A percentile compares a stretch with the other conserved stretches of the same genome.
These are phyloP conservation scores for Protaetia brevitarsis DNA, from an alignment of 1,140 invertebrate genomes.

Conservation along the genomic window DNA sequence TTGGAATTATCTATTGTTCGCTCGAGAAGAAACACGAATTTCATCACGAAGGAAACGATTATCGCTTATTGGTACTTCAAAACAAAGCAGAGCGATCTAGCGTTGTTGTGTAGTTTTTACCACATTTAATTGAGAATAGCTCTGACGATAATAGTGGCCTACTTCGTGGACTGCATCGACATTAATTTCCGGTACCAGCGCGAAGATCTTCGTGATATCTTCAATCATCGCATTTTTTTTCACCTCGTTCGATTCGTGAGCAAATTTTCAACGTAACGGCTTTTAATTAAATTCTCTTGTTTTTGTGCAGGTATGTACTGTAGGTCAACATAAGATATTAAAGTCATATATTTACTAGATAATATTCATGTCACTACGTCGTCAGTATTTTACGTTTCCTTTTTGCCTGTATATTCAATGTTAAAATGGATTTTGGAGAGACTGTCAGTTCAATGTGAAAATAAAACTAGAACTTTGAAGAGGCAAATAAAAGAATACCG, in stretches of 20 bases:
- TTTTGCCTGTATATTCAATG: too few species aligned
- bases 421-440: too few species aligned
- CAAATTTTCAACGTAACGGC: background rate
- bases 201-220: background rate
- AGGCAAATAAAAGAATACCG: too few species aligned
- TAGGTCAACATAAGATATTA: too few species aligned
- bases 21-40: background rate
- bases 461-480: too few species aligned
- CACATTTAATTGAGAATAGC: background rate
- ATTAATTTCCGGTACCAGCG: background rate
- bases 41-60: background rate
- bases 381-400: too few species aligned
- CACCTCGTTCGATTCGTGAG: background rate
- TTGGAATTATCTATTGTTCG: background rate
- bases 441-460: too few species aligned
- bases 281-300: background rate
- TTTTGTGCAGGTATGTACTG: too few species aligned
- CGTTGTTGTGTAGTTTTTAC: background rate
- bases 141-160: slow-evolving; percentile 15
- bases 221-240: background rate
- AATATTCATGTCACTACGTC: too few species aligned
- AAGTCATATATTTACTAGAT: too few species aligned
- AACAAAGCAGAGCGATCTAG: background rate
- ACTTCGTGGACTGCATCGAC: slow-evolving; percentile 5
- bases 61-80: background rate